These are phyloP conservation scores for Epinotia demarniana DNA, from an alignment of 2,888 invertebrate species.

Conservation along the genomic window DNA sequence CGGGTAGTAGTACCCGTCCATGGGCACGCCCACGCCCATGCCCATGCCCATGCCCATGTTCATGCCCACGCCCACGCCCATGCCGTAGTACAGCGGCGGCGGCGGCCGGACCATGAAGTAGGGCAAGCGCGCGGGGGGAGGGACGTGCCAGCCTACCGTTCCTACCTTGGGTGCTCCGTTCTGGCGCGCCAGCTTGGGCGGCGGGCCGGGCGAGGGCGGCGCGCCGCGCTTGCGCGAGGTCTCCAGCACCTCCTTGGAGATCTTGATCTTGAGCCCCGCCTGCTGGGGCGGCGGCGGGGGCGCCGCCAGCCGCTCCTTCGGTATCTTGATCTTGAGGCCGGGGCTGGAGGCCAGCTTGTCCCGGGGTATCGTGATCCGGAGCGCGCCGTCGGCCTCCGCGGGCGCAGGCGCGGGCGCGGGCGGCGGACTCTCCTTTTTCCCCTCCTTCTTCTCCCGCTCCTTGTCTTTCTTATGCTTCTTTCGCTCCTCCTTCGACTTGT, in stretches of 20 bases:
- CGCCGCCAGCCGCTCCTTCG: constrained; percentile 88
- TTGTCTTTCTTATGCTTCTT: constrained; percentile 90
- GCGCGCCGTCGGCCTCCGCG: constrained; percentile 59
- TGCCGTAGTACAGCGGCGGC: constrained; percentile 66
- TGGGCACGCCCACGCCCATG: constrained; percentile 51
- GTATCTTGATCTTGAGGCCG: constrained; percentile 92
- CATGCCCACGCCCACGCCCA: constrained; percentile 54
- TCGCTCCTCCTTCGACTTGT: constrained; percentile 88
- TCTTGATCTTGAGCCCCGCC: constrained; percentile 90
- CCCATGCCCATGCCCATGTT: constrained; percentile 54
- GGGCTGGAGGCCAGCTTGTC: constrained; percentile 75
- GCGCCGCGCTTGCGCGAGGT: constrained; percentile 72
- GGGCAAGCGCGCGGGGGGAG: constrained; percentile 67
- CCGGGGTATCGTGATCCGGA: constrained; percentile 77
- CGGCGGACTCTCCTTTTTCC: constrained; percentile 61
- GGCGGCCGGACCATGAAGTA: constrained; percentile 77
- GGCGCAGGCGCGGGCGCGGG: constrained; percentile 50
- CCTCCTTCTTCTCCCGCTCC: constrained; percentile 68
- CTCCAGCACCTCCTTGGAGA: constrained; percentile 89
- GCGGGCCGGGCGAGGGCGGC: constrained; percentile 58
- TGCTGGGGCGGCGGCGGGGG: constrained; percentile 76
- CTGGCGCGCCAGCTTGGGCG: constrained; percentile 71
- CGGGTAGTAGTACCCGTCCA: constrained; percentile 62
- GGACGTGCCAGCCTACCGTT: constrained; percentile 77
- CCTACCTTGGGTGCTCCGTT: constrained; percentile 79